A percentile compares a stretch with the other conserved stretches of the same genome.
These are phyloP conservation scores for Ramazzottius varieornatus DNA, from an alignment of 2,888 invertebrate genomes.

Conservation along the genomic window DNA sequence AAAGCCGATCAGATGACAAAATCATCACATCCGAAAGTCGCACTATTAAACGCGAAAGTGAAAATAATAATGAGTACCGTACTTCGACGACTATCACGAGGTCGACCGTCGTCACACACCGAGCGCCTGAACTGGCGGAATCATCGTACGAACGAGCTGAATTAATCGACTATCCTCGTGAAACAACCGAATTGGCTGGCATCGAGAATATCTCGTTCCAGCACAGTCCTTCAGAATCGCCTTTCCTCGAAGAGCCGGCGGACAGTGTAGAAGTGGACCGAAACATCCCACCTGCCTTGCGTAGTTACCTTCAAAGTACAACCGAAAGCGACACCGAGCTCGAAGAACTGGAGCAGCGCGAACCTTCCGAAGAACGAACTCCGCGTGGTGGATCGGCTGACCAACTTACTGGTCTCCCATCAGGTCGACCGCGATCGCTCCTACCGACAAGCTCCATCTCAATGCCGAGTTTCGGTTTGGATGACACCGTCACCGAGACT, in stretches of 20 bases:
- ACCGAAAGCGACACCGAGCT: neutral
- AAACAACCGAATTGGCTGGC: neutral
- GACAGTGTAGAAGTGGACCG: neutral
- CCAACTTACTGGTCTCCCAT: neutral
- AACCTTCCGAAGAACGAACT: neutral
- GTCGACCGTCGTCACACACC: neutral
- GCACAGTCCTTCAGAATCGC: neutral
- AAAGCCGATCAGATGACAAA: neutral
- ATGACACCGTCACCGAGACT: neutral
- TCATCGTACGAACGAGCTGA: neutral
- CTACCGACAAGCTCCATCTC: neutral
- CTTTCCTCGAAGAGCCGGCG: neutral
- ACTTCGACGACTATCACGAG: neutral
- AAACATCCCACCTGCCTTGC: neutral
- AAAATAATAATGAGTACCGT: neutral
- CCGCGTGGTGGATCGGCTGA: neutral
- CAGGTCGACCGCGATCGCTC: neutral
- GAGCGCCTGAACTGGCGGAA: neutral
- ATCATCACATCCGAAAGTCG: neutral
- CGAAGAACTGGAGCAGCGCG: neutral
- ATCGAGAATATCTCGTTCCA: neutral
- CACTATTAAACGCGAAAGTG: neutral
- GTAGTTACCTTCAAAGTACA: too few relatives aligned
- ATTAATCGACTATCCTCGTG: neutral
- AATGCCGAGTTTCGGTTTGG: neutral